Percentiles rank a stretch among this genome's conserved stretches.
Evolutionary conservation across 2,113 vertebrate species (phyloP).

Genomic region (Apteryx owenii): DNA sequence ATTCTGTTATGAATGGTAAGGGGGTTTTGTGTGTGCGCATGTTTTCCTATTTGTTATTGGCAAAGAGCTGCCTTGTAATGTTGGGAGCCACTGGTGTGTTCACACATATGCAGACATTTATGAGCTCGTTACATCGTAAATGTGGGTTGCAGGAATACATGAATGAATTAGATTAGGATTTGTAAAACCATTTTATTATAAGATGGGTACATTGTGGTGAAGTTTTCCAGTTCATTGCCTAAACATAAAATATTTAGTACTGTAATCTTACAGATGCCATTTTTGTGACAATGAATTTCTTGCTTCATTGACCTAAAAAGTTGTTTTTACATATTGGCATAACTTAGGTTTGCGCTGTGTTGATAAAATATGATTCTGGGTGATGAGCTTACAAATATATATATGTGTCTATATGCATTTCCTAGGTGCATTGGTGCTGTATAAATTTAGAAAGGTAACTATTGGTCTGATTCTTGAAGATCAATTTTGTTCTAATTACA

Average conservation of each 20-base stretch:
- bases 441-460: neutral
- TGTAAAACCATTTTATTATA: neutral
- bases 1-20: neutral
- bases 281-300: slow-evolving; percentile 63
- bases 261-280: neutral
- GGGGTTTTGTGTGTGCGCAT: neutral
- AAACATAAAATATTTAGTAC: neutral
- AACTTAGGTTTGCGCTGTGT: neutral
- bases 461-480: neutral
- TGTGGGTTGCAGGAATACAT: neutral
- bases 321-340: slow-evolving; percentile 22
- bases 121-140: neutral
- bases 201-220: neutral
- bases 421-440: neutral
- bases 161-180: neutral
- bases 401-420: neutral
- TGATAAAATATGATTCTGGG: neutral
- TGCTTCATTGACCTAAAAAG: slow-evolving; percentile 68
- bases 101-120: neutral
- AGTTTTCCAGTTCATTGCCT: slow-evolving; percentile 20
- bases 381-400: neutral
- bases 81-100: neutral
- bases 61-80: neutral
- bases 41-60: neutral
- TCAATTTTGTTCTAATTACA: neutral